Conservation (phyloP, 2,797 vertebrate genomes). For the Hypotaenidia philippensis region DNA sequence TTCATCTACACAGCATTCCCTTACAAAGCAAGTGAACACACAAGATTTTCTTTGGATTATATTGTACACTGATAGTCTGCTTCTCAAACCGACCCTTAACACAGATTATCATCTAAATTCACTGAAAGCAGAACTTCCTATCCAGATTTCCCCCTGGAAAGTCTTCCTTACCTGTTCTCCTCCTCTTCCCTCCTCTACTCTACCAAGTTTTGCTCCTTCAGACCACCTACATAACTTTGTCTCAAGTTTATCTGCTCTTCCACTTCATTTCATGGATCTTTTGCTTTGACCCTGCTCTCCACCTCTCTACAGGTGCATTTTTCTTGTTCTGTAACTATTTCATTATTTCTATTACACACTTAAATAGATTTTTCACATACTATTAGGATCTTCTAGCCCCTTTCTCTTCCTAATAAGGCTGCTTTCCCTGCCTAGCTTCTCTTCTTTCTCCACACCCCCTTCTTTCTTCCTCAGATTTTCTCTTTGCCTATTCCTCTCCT, state of each 20-base stretch:
- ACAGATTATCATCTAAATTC: neutral
- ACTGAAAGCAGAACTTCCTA: neutral
- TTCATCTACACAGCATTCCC: neutral
- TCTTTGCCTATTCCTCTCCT: neutral
- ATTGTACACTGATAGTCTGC: neutral
- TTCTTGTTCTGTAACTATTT: neutral
- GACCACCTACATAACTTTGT: neutral
- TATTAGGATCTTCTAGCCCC: neutral
- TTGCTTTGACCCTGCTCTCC: neutral
- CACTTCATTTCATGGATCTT: neutral
- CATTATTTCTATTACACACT: neutral
- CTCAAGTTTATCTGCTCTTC: neutral
- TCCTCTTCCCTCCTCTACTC: neutral
- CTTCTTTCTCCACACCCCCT: neutral
- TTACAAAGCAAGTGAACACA: neutral
- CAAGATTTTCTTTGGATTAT: neutral
- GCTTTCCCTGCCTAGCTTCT: neutral
- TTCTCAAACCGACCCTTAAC: neutral
- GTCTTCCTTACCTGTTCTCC: neutral
- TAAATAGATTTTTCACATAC: neutral
- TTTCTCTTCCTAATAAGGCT: neutral
- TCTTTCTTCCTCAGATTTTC: neutral
- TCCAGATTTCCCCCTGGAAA: neutral
- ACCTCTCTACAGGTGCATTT: neutral
- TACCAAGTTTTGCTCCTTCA: neutral